phyloP scores from a whole-genome alignment of 2,797 vertebrate species.

The Chiloscyllium punctatum region DNA sequence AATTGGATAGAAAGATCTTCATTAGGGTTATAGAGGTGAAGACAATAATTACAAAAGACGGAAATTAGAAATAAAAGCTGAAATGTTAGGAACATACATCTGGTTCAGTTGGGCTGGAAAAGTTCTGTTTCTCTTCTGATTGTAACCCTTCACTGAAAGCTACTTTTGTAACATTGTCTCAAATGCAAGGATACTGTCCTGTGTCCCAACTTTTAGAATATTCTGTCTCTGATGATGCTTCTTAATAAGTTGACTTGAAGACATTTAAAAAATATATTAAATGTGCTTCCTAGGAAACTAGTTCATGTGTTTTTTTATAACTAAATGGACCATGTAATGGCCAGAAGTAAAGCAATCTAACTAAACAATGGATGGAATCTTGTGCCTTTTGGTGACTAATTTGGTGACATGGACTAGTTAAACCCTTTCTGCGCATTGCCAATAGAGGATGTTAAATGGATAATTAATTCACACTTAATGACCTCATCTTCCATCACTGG shows the following conservation, averaged over 20 bases:
- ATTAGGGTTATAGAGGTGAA: neutral
- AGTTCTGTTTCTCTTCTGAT: too few species aligned
- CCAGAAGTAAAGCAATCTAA: neutral
- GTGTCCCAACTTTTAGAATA: neutral
- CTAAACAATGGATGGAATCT: neutral
- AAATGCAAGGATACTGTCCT: neutral
- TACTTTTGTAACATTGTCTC: neutral
- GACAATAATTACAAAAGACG: neutral
- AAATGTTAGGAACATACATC: neutral
- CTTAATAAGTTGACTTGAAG: neutral
- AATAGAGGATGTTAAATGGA: neutral
- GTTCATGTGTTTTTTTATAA: neutral
- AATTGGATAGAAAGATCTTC: neutral
- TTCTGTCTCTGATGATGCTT: neutral
- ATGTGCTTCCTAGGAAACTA: neutral
- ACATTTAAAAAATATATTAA: neutral
- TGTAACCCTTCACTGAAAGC: neutral
- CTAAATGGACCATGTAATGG: neutral
- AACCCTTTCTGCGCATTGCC: neutral
- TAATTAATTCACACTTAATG: neutral
- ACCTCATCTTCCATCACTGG: neutral
- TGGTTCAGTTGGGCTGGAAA: neutral
- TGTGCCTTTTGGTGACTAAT: neutral
- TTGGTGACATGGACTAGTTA: neutral
- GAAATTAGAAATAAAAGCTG: neutral